Evolutionary conservation across 2,888 invertebrate genomes (phyloP).

Genomic region (Lithodes maja): DNA sequence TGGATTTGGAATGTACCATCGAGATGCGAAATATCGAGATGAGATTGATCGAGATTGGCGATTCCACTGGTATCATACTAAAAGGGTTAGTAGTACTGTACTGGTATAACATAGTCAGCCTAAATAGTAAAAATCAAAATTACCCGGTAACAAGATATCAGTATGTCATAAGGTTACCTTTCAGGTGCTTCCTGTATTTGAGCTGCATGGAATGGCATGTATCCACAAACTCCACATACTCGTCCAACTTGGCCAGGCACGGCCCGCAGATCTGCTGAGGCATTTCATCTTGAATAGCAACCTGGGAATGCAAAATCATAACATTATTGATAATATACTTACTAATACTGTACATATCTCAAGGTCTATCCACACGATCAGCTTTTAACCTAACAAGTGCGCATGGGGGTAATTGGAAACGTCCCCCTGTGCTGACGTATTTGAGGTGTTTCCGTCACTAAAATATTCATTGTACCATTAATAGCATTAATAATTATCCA

Average conservation of each 20-base stretch:
- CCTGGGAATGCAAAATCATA: slow-evolving; percentile 1
- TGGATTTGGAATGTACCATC: too few species aligned
- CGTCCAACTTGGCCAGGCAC: slow-evolving; percentile 64
- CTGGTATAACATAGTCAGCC: not conserved
- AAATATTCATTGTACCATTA: too few species aligned
- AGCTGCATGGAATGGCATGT: slow-evolving; percentile 40
- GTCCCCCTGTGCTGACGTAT: too few species aligned
- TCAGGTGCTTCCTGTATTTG: slow-evolving; percentile 38
- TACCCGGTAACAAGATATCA: too few species aligned
- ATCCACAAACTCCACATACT: slow-evolving; percentile 59
- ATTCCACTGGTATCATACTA: not conserved
- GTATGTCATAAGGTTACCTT: slow-evolving; percentile 16
- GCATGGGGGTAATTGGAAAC: too few species aligned
- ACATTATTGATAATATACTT: not conserved
- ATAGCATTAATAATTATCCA: too few species aligned
- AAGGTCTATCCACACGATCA: too few species aligned
- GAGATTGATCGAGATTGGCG: not conserved
- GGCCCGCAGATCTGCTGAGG: slow-evolving; percentile 62
- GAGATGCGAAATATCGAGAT: not conserved
- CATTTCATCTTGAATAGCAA: slow-evolving; percentile 44
- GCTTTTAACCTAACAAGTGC: too few species aligned
- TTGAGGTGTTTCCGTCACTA: too few species aligned
- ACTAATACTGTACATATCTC: not conserved
- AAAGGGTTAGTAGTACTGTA: not conserved
- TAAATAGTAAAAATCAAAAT: too few species aligned